Base-by-base conservation (phyloP, 2,797 vertebrate genomes). In the Micrastur ruficollis region DNA sequence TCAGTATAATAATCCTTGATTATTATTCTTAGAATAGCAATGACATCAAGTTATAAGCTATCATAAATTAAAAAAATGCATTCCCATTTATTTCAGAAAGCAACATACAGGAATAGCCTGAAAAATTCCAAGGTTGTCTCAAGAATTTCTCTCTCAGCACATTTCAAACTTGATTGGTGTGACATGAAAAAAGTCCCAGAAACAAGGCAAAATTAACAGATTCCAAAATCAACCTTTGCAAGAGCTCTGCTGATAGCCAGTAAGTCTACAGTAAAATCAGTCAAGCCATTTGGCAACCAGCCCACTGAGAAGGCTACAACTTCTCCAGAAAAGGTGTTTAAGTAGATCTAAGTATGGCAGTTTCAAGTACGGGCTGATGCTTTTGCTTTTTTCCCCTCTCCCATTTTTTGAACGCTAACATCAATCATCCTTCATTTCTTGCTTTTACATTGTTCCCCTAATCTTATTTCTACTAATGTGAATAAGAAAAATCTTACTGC, bases 21-120 rank as follows among this genome's bases (percentile, higher is more conserved):
- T 95, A 73, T 93, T 95, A 66, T 95, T 96, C 67, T 97, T 97
- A 97, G 59, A 93, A 42, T 29, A 94, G 71, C 53, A 92, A 70
- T 81, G 66, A 79, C 93, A 93, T 74, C 46, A 32, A 82, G 67
- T 78, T 78, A 50, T 94, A 95, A 96, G 55, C 83, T 26, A 66
- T 79, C 46, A 47, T n/a, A 93, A 83, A 92, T 93, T 10, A 1
- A 14, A 72, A 93, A 81, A 89, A 91, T 8, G 22, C 16, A 46
- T 49, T 84, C n/a, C 49, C 29, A 12, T 92, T 95, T 89, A 86
- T 85, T 95, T 70, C 81, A 90, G 59, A 92, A 67, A 89, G 63
- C 2, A 9, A 44, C 44, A 62, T 2, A 2, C 58, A 81, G 32
- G 8, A 83, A 86, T 47, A 79, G 65, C 47, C 34, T 81, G 68